A percentile compares a stretch with the other conserved stretches of the same genome.
phyloP scores from a whole-genome alignment of 1,140 invertebrate species.

The Drosophila pseudoananassae region DNA sequence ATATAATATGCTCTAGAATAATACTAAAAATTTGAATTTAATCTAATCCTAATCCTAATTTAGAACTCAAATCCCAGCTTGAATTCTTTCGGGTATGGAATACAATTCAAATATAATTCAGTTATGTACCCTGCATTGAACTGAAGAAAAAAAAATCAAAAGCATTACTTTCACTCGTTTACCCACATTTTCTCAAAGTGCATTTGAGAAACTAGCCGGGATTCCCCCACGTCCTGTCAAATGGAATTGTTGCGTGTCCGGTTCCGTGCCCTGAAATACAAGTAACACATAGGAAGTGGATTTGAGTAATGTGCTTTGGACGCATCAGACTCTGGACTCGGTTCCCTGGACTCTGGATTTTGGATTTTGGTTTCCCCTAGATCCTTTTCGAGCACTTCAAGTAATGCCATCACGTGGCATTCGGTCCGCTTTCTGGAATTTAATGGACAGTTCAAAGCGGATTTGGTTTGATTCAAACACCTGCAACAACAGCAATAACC shows the following conservation, averaged over 20 bases:
- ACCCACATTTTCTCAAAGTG: neutral
- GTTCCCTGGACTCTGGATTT: neutral
- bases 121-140: too few relatives aligned
- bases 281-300: conserved; percentile 16
- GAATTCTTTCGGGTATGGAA: too few relatives aligned
- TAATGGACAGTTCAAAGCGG: neutral
- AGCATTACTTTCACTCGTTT: neutral
- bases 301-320: conserved; percentile 47
- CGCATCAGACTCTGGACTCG: conserved; percentile 7
- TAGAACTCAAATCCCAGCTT: too few relatives aligned
- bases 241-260: conserved; percentile 34
- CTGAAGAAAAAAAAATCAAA: too few relatives aligned
- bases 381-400: conserved; percentile 16
- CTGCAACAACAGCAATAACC: neutral
- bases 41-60: too few relatives aligned
- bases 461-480: conserved; percentile 5
- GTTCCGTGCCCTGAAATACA: conserved; percentile 40
- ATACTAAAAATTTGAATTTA: too few relatives aligned
- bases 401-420: conserved; percentile 8
- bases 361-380: neutral
- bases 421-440: conserved; percentile 1
- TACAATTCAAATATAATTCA: too few relatives aligned
- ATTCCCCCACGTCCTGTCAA: conserved; percentile 14
- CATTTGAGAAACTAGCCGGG: neutral
- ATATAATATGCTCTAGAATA: too few relatives aligned